Conservation (phyloP, 2,797 vertebrate species). For the Galago senegalensis region DNA sequence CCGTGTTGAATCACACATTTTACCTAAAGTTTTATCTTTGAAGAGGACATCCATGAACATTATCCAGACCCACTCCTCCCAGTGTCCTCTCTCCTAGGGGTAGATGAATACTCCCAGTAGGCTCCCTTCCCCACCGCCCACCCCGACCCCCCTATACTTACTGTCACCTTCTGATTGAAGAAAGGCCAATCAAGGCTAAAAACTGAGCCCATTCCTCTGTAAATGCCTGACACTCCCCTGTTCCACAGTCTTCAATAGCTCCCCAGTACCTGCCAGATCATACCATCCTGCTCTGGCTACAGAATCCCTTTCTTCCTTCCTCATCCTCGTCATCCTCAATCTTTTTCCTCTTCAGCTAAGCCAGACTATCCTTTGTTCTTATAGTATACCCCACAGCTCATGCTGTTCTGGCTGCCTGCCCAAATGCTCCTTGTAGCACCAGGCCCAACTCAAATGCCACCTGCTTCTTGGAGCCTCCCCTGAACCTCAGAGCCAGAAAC, state of each 20-base stretch:
- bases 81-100: rapidly evolving
- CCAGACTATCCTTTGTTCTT: neutral
- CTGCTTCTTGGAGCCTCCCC: neutral
- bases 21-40: neutral
- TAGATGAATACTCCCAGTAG: neutral
- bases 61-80: rapidly evolving
- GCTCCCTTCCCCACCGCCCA: neutral
- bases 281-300: neutral
- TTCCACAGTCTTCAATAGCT: neutral
- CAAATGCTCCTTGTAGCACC: neutral
- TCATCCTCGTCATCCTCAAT: no score
- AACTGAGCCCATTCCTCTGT: neutral
- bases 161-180: neutral
- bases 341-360: no score
- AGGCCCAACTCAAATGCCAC: neutral
- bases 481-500: neutral
- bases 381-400: neutral
- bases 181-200: neutral
- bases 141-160: neutral
- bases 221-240: neutral
- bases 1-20: neutral
- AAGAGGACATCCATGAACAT: neutral
- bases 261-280: neutral
- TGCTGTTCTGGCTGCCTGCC: neutral
- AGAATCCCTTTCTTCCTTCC: neutral